Conservation (phyloP, 2,797 vertebrate species). For the Stomatorhinus walkeri region DNA sequence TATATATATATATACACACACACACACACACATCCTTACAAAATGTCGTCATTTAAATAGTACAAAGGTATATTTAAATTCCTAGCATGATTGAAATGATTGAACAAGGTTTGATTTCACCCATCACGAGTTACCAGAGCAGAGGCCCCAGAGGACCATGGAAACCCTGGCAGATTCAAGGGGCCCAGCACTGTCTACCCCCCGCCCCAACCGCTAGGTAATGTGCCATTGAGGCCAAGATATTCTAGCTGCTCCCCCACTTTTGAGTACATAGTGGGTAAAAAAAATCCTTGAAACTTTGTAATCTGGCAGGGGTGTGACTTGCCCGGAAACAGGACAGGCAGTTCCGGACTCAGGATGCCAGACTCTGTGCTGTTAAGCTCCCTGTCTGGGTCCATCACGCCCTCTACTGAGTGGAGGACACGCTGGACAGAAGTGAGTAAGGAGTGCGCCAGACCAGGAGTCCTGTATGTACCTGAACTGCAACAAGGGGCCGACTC, state of each 20-base stretch:
- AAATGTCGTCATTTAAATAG: neutral
- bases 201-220: neutral
- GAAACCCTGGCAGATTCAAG: neutral
- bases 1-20: neutral
- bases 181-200: neutral
- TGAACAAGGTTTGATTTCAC: neutral
- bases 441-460: neutral
- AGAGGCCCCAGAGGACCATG: neutral
- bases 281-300: neutral
- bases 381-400: neutral
- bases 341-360: neutral
- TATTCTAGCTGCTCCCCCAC: neutral
- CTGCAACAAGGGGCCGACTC: conserved; percentile 33
- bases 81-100: neutral
- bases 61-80: neutral
- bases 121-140: neutral
- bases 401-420: neutral
- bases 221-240: neutral
- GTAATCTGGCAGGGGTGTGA: neutral
- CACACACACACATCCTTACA: neutral
- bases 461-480: conserved; percentile 28
- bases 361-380: neutral
- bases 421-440: neutral
- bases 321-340: neutral
- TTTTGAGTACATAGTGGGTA: neutral